These are phyloP conservation scores for Anser cygnoides DNA, from an alignment of 2,113 vertebrate genomes.

Conservation along the genomic window DNA sequence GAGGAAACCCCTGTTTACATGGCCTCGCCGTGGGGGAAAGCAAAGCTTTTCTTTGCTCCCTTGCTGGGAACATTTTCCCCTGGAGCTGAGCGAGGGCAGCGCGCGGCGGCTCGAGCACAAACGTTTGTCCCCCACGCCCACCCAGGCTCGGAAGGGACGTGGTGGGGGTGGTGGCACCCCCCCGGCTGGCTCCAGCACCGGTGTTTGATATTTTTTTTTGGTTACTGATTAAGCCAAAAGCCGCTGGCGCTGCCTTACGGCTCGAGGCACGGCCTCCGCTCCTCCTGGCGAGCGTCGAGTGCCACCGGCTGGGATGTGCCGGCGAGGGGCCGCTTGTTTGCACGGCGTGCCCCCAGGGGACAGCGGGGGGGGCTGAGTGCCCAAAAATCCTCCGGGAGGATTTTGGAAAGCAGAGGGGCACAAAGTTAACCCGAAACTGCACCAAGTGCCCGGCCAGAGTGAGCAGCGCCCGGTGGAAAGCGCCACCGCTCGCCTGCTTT, in stretches of 20 bases:
- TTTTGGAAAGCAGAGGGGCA: too few species aligned
- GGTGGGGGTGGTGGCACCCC: not conserved
- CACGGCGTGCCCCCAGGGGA: too few species aligned
- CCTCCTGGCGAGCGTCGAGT: not conserved
- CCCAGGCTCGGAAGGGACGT: too few species aligned
- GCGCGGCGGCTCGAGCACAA: not conserved
- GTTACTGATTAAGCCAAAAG: not conserved
- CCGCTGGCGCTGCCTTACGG: not conserved
- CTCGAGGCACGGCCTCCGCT: fast-evolving
- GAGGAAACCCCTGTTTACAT: not conserved
- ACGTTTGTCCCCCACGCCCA: not conserved
- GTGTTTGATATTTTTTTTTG: not conserved
- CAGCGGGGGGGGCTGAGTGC: too few species aligned
- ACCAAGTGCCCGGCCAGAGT: too few species aligned
- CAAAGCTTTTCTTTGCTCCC: not conserved
- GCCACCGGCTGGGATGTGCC: fast-evolving
- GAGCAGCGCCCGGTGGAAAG: too few species aligned
- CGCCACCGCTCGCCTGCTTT: too few species aligned
- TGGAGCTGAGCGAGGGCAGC: not conserved
- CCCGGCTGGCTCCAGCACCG: not conserved
- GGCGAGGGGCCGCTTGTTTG: fast-evolving
- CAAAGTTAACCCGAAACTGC: too few species aligned
- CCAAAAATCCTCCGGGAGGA: not conserved
- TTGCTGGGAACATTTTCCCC: not conserved
- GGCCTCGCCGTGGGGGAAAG: not conserved